phyloP scores from a whole-genome alignment of 1,140 invertebrate genomes.

The Pogonomyrmex barbatus region DNA sequence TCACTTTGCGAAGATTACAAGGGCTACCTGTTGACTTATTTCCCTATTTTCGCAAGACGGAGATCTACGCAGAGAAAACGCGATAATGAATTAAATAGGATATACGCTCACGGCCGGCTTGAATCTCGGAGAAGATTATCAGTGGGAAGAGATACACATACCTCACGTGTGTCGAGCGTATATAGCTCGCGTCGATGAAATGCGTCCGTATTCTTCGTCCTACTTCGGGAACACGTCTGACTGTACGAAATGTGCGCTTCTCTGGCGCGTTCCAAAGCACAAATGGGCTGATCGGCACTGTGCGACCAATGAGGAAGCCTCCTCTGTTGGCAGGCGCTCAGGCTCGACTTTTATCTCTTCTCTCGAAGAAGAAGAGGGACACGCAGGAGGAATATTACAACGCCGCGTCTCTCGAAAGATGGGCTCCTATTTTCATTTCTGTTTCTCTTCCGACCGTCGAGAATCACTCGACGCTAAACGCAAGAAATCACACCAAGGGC shows the following conservation, averaged over 20 bases:
- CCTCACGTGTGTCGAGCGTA: conserved; percentile 20
- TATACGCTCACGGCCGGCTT: too few relatives aligned
- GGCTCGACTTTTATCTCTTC: conserved; percentile 1
- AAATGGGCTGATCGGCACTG: conserved; percentile 53
- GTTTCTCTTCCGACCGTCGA: too few relatives aligned
- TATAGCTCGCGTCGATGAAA: conserved; percentile 1
- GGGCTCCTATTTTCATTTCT: too few relatives aligned
- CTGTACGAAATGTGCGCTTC: conserved; percentile 40
- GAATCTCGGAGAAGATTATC: too few relatives aligned
- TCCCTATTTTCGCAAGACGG: too few relatives aligned
- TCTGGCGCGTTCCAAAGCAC: conserved; percentile 54
- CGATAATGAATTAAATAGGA: too few relatives aligned
- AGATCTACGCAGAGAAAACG: too few relatives aligned
- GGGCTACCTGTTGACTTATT: too few relatives aligned
- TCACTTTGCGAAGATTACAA: too few relatives aligned
- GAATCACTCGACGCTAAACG: too few relatives aligned
- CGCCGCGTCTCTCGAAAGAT: too few relatives aligned
- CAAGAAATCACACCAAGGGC: background rate
- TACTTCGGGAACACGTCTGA: conserved; percentile 35
- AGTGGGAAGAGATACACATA: background rate
- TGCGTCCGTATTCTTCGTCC: conserved; percentile 31
- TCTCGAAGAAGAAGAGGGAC: conserved; percentile 1
- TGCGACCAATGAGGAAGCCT: conserved; percentile 67
- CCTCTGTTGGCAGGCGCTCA: conserved; percentile 54
- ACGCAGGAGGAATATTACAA: background rate